Percentiles rank a stretch among this genome's conserved stretches.
These are phyloP conservation scores for Miichthys miiuy DNA, from an alignment of 2,797 vertebrate species.

Conservation along the genomic window DNA sequence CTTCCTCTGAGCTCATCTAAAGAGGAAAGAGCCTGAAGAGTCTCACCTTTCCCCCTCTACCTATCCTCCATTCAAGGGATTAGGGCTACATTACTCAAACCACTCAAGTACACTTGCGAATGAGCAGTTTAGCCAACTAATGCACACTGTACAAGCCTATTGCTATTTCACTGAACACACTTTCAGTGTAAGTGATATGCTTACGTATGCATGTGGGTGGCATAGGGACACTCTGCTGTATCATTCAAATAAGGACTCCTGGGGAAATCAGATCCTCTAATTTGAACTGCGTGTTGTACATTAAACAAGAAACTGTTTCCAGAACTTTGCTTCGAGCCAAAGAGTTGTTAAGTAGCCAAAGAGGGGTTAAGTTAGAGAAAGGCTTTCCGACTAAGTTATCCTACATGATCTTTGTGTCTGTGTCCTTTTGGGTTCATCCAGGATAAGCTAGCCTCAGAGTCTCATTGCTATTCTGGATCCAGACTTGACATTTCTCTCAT, in stretches of 20 bases:
- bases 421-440: slow-evolving; percentile 57
- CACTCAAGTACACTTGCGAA: slow-evolving; percentile 55
- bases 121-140: slow-evolving; percentile 52
- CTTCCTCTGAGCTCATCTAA: slow-evolving; percentile 46
- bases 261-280: slow-evolving; percentile 35
- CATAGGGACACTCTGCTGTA: slow-evolving; percentile 22
- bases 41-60: slow-evolving; percentile 53
- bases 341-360: slow-evolving; percentile 42
- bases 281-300: slow-evolving; percentile 30
- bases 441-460: slow-evolving; percentile 40
- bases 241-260: slow-evolving; percentile 32
- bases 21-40: slow-evolving; percentile 54
- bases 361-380: slow-evolving; percentile 47
- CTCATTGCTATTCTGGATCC: slow-evolving; percentile 72
- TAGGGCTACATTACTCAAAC: slow-evolving; percentile 48
- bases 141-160: slow-evolving; percentile 21
- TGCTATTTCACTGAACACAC: slow-evolving; percentile 34
- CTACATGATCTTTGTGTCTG: slow-evolving; percentile 47
- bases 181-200: slow-evolving; percentile 33
- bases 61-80: slow-evolving; percentile 49
- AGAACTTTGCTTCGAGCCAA: slow-evolving; percentile 19
- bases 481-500: slow-evolving; percentile 74
- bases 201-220: slow-evolving; percentile 13
- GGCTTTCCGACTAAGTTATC: slow-evolving; percentile 37
- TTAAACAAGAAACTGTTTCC: slow-evolving; percentile 27